Evolutionary conservation across 2,888 invertebrate species (phyloP).

Genomic region (Troides helena): DNA sequence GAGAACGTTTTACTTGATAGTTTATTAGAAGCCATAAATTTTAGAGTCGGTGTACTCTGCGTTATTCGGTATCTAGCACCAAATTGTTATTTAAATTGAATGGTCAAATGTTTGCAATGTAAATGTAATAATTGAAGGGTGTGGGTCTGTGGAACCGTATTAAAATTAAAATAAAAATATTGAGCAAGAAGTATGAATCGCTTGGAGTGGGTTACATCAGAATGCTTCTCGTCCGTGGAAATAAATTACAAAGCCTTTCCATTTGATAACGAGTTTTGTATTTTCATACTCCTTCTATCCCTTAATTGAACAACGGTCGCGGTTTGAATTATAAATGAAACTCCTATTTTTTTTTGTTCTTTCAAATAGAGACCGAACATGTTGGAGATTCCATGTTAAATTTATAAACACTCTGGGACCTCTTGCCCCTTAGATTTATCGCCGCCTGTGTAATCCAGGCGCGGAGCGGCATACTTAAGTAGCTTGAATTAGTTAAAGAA

Average conservation of each 20-base stretch:
- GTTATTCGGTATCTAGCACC: too few relatives aligned
- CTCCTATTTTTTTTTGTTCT: constrained; percentile 11
- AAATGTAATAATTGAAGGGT: too few relatives aligned
- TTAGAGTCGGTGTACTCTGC: too few relatives aligned
- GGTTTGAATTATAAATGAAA: constrained; percentile 27
- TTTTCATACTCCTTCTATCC: constrained; percentile 19
- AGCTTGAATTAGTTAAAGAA: constrained; percentile 57
- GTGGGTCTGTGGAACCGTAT: too few relatives aligned
- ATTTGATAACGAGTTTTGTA: constrained; percentile 13
- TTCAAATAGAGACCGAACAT: constrained; percentile 28
- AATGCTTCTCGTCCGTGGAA: background rate
- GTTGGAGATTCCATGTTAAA: constrained; percentile 43
- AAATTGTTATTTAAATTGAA: too few relatives aligned
- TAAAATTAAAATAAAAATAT: too few relatives aligned
- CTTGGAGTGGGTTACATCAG: background rate
- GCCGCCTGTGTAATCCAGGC: constrained; percentile 49
- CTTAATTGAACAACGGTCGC: constrained; percentile 29
- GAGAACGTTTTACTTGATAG: too few relatives aligned
- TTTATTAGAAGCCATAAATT: too few relatives aligned
- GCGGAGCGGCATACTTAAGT: constrained; percentile 51
- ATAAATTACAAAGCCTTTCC: constrained; percentile 8
- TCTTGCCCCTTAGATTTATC: constrained; percentile 54
- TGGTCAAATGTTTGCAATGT: too few relatives aligned
- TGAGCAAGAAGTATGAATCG: too few relatives aligned
- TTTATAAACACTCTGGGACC: constrained; percentile 50